phyloP scores from a whole-genome alignment of 2,888 invertebrate species.

The Philaethria dido region DNA sequence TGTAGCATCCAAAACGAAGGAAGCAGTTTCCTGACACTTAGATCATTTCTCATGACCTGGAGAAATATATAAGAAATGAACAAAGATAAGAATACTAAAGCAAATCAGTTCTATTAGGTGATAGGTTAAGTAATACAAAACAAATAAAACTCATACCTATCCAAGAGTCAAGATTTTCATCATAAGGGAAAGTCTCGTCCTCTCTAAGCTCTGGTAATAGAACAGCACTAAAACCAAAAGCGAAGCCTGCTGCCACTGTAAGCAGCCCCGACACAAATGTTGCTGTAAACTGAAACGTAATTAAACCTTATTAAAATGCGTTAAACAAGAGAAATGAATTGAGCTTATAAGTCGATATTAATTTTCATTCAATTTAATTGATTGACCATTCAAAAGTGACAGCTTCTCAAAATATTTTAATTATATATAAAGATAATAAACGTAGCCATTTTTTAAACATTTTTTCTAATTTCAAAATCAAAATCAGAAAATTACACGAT shows the following conservation, averaged over 20 bases:
- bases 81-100: too few relatives aligned
- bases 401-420: too few relatives aligned
- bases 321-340: neutral
- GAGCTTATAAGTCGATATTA: neutral
- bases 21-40: too few relatives aligned
- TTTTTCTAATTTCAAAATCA: too few relatives aligned
- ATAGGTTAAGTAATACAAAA: too few relatives aligned
- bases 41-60: too few relatives aligned
- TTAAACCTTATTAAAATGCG: neutral
- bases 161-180: slow-evolving; percentile 56
- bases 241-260: slow-evolving; percentile 53
- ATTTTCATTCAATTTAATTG: neutral
- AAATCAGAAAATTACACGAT: too few relatives aligned
- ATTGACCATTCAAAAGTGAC: neutral
- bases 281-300: slow-evolving; percentile 52
- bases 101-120: too few relatives aligned
- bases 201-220: slow-evolving; percentile 55
- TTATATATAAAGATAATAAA: too few relatives aligned
- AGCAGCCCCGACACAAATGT: slow-evolving; percentile 54
- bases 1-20: too few relatives aligned
- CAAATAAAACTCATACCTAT: slow-evolving; percentile 52
- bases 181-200: slow-evolving; percentile 53
- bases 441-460: too few relatives aligned
- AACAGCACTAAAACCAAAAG: slow-evolving; percentile 57
- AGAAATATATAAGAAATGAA: too few relatives aligned